phyloP scores from a whole-genome alignment of 2,113 vertebrate species.

The Aleadryas rufinucha region DNA sequence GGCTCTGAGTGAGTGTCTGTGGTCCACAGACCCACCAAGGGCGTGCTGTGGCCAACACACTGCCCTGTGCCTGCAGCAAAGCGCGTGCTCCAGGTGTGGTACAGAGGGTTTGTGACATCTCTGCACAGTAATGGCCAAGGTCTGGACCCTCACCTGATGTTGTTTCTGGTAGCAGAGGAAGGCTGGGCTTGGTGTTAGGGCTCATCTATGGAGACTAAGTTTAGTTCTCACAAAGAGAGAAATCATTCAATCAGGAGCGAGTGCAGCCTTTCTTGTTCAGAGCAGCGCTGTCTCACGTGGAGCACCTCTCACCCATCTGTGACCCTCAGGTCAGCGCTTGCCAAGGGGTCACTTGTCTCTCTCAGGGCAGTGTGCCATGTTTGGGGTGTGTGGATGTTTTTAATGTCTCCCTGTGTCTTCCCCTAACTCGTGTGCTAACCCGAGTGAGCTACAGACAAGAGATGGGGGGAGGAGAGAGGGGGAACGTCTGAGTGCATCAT shows the following conservation, averaged over 20 bases:
- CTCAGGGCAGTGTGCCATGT: not conserved
- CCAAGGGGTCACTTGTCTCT: not conserved
- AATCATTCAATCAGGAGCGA: not conserved
- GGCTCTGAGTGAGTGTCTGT: not conserved
- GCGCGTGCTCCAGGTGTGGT: rapidly evolving
- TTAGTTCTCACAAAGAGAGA: not conserved
- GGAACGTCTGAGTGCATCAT: not conserved
- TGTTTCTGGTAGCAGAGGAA: not conserved
- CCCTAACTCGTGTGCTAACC: no score
- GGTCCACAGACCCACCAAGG: rapidly evolving
- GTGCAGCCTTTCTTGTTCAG: not conserved
- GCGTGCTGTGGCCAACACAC: rapidly evolving
- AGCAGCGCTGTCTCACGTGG: not conserved
- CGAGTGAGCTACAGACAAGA: not conserved
- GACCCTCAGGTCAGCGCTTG: not conserved
- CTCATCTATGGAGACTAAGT: not conserved
- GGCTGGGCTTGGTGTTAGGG: not conserved
- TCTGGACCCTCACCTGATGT: not conserved
- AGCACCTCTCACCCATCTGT: not conserved
- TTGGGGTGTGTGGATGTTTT: not conserved
- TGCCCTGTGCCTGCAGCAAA: not conserved
- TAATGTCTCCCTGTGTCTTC: not conserved
- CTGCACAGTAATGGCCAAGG: rapidly evolving
- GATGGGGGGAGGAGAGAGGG: not conserved
- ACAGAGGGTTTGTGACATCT: rapidly evolving